Conservation (phyloP, 2,113 vertebrate species). For the Cyanoderma ruficeps region DNA sequence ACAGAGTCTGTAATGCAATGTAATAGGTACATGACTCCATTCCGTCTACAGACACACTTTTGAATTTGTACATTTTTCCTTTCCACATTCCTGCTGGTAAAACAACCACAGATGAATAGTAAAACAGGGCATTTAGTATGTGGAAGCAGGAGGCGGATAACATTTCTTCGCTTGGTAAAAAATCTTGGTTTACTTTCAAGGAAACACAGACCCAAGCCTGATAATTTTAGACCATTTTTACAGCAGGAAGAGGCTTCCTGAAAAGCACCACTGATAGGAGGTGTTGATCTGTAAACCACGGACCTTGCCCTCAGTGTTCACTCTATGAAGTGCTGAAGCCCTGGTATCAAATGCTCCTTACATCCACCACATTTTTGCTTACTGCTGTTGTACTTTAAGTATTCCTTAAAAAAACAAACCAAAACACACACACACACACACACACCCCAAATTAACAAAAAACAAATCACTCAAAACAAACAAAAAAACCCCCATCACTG, state of each 20-base stretch:
- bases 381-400: neutral
- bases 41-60: neutral
- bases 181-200: neutral
- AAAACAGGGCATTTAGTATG: neutral
- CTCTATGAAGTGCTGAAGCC: neutral
- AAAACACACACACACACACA: too few species aligned
- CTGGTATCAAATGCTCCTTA: neutral
- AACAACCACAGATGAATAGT: neutral
- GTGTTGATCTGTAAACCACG: constrained; percentile 2
- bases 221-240: neutral
- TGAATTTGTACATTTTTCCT: neutral
- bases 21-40: neutral
- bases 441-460: neutral
- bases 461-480: neutral
- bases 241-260: neutral
- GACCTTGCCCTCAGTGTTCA: neutral
- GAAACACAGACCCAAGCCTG: neutral
- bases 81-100: neutral
- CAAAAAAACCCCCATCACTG: too few species aligned
- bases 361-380: neutral
- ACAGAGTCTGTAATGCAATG: neutral
- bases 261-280: neutral
- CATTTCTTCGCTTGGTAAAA: neutral
- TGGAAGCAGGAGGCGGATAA: neutral
- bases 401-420: neutral